Conservation (phyloP, 2,113 vertebrate genomes). For the Taurulus bubalis region DNA sequence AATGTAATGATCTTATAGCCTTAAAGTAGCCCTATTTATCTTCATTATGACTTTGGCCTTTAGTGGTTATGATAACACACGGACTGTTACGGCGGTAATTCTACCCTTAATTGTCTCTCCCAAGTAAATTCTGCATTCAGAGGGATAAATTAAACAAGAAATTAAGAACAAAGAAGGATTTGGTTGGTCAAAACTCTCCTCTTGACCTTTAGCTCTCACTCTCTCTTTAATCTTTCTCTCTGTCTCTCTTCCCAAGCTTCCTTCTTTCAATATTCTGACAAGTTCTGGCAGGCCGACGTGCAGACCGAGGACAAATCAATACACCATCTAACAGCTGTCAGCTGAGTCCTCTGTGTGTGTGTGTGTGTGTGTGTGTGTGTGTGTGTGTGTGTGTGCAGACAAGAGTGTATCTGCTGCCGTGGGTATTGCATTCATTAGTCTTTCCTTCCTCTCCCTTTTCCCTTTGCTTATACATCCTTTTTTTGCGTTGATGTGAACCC, state of each 20-base stretch:
- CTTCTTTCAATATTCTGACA: conserved; percentile 74
- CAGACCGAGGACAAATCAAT: conserved; percentile 73
- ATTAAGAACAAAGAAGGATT: neutral
- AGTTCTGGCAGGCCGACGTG: conserved; percentile 64
- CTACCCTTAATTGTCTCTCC: neutral
- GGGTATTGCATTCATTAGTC: conserved; percentile 61
- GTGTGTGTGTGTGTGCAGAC: neutral
- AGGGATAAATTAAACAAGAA: neutral
- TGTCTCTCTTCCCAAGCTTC: conserved; percentile 40
- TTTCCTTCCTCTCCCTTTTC: conserved; percentile 27
- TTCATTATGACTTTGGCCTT: neutral
- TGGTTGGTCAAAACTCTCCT: conserved; percentile 25
- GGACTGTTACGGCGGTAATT: neutral
- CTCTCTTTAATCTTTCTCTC: conserved; percentile 45
- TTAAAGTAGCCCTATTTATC: neutral
- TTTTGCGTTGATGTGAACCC: conserved; percentile 36
- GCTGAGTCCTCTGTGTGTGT: conserved; percentile 53
- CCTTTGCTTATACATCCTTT: conserved; percentile 15
- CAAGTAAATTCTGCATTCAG: neutral
- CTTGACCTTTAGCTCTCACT: conserved; percentile 41
- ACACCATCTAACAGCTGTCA: conserved; percentile 76
- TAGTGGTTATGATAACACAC: neutral
- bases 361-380: conserved; percentile 3
- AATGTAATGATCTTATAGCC: neutral
- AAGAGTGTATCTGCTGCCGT: conserved; percentile 40